Evolutionary conservation across 37 sponge, comb jelly and placozoan species (phyloP), one percentile per base, ranked within the genome.

Genomic region (Oopsacas minuta): DNA sequence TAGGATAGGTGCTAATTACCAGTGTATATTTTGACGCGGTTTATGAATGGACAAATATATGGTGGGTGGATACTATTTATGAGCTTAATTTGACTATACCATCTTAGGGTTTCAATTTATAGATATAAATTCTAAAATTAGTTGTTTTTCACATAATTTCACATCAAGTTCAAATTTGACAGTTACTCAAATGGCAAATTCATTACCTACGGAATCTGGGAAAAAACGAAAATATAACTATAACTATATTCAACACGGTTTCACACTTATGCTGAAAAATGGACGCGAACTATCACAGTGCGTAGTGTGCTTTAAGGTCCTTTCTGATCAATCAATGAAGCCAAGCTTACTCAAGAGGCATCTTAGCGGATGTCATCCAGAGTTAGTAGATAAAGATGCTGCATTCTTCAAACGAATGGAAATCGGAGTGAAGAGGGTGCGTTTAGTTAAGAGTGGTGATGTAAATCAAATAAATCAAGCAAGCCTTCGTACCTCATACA

Each of bases 311-410:
- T 61, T 61, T 61, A 61, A 61, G 75, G 30, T 61, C 7, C 75
- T 61, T 61, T 61, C 75, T 61, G 75, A 61, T 61, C 75, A 61
- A 61, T 61, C 75, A 12, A 61, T 61, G 75, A 61, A 61, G 75
- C 75, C 75, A 61, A 61, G 75, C 75, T 61, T 61, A 61, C 75
- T 61, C 75, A 61, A 61, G 75, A 61, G 75, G 75, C 75, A 61
- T 61, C 75, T 61, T 61, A 61, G 75, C 75, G 75, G 75, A 61
- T 61, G 75, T 61, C 75, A 61, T 61, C 75, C 75, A 61, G 75
- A 61, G 75, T 61, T 61, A 20, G 75, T 10, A 61, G 75, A 61
- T 61, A 61, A 61, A 61, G 75, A 61, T 61, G 28, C 75, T 61
- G 75, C 75, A 61, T 61, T 61, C 75, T 61, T 61, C 75, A 61